Evolutionary conservation across 2,888 invertebrate species (phyloP).

Genomic region (Pandemis cinnamomeana): DNA sequence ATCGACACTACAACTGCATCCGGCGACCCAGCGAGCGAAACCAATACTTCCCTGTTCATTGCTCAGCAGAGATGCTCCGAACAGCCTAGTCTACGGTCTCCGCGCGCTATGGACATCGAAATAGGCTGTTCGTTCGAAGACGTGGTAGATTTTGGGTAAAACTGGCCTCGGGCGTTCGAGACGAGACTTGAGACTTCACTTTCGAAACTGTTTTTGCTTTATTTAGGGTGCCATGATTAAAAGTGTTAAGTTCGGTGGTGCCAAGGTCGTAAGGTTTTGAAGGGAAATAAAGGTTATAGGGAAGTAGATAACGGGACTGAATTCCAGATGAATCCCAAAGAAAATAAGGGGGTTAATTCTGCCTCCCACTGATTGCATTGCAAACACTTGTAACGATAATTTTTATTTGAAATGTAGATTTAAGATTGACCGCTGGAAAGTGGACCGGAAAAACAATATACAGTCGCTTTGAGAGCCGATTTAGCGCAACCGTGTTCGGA

Average conservation of each 20-base stretch:
- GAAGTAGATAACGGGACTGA: too few species aligned
- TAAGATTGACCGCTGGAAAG: too few species aligned
- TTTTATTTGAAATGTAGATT: too few species aligned
- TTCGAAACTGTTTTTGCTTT: slow-evolving; percentile 62
- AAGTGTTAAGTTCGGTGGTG: slow-evolving; percentile 42
- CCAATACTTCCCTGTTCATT: background rate
- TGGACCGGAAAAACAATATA: too few species aligned
- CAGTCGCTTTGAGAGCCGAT: too few species aligned
- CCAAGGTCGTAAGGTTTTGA: slow-evolving; percentile 43
- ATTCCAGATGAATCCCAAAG: too few species aligned
- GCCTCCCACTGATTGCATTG: too few species aligned
- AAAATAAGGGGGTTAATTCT: too few species aligned
- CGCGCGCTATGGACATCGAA: background rate
- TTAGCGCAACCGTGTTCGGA: too few species aligned
- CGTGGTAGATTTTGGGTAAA: background rate
- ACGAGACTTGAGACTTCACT: slow-evolving; percentile 61
- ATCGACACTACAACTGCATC: slow-evolving; percentile 27
- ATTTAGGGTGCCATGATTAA: slow-evolving; percentile 56
- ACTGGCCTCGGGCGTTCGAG: slow-evolving; percentile 71
- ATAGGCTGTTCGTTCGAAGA: background rate
- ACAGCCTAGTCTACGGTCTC: background rate
- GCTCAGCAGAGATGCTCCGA: background rate
- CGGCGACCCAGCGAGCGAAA: background rate
- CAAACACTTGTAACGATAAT: too few species aligned
- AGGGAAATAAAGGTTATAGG: background rate